Evolutionary conservation across 1,140 invertebrate genomes (phyloP).

Genomic region (Archegozetes longisetosus): DNA sequence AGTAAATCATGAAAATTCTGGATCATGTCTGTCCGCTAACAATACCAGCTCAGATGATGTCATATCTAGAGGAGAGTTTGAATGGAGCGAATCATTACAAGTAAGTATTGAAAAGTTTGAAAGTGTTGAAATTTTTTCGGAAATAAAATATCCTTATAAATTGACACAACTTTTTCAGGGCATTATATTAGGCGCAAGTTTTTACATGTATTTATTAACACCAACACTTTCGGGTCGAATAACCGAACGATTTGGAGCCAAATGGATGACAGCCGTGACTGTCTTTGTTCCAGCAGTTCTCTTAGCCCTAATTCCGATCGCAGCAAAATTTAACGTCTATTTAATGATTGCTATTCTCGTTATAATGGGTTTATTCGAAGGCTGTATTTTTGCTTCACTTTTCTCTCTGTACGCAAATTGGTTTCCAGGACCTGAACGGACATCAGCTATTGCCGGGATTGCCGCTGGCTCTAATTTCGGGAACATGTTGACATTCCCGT

Average conservation of each 20-base stretch:
- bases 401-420: slow-evolving; percentile 28
- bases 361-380: slow-evolving; percentile 17
- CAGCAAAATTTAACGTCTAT: slow-evolving; percentile 26
- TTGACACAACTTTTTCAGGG: slow-evolving; percentile 36
- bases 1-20: background rate
- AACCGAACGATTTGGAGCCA: slow-evolving; percentile 56
- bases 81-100: slow-evolving; percentile 25
- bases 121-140: background rate
- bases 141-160: background rate
- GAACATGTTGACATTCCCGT: slow-evolving; percentile 32
- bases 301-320: slow-evolving; percentile 62
- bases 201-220: slow-evolving; percentile 64
- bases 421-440: slow-evolving; percentile 24
- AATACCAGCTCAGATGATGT: background rate
- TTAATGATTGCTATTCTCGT: background rate
- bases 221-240: slow-evolving; percentile 61
- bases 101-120: background rate
- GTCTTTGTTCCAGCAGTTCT: slow-evolving; percentile 60
- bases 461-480: slow-evolving; percentile 29
- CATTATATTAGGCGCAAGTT: slow-evolving; percentile 60
- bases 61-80: slow-evolving; percentile 23
- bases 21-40: background rate
- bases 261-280: slow-evolving; percentile 63
- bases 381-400: slow-evolving; percentile 26
- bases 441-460: slow-evolving; percentile 5